phyloP scores from a whole-genome alignment of 2,888 invertebrate genomes.

The Aromia moschata region DNA sequence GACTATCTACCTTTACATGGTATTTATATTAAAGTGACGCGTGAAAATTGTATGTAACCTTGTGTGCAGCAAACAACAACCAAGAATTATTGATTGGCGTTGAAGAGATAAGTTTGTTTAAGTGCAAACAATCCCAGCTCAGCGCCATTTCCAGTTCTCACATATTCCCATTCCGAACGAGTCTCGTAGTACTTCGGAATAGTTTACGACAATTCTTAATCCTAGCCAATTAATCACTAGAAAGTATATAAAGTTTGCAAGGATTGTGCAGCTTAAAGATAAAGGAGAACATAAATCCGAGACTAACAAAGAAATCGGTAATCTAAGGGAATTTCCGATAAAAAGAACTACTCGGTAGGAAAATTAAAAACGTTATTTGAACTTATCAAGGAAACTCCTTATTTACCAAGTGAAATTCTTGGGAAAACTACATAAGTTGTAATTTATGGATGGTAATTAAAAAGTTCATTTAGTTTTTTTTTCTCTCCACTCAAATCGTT shows the following conservation, averaged over 20 bases:
- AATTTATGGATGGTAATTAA: no score
- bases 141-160: conserved; percentile 4
- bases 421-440: no score
- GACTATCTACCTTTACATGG: no score
- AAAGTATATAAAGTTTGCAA: conserved; percentile 55
- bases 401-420: no score
- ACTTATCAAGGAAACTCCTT: no score
- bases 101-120: no score
- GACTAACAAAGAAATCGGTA: conserved; percentile 53
- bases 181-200: conserved; percentile 36
- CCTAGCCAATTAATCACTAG: conserved; percentile 57
- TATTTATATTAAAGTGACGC: no score
- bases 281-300: conserved; percentile 55
- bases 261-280: conserved; percentile 55
- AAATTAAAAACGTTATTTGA: conserved; percentile 1
- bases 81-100: no score
- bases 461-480: no score
- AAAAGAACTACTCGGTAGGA: conserved; percentile 1
- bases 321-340: conserved; percentile 22
- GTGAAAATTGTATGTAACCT: no score
- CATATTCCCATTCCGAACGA: conserved; percentile 39
- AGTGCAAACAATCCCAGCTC: neutral
- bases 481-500: no score
- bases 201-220: conserved; percentile 57
- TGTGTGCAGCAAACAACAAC: no score